Evolutionary conservation across 1,140 invertebrate genomes (phyloP).

Genomic region (Polypedilum pembai): DNA sequence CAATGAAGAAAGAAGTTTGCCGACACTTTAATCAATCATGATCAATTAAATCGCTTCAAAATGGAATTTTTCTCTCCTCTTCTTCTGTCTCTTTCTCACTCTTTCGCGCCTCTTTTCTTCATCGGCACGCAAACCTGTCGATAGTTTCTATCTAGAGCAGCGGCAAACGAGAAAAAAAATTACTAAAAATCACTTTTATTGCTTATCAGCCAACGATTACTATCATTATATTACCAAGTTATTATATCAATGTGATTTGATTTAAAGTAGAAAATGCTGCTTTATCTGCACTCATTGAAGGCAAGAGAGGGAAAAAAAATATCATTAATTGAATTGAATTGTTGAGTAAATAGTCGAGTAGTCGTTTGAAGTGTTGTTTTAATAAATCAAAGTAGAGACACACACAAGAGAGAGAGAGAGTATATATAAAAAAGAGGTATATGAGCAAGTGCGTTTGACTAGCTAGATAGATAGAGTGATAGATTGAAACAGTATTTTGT

Average conservation of each 20-base stretch:
- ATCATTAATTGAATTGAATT: not conserved
- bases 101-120: not conserved
- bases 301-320: too few species aligned
- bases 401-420: too few species aligned
- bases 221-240: too few species aligned
- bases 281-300: not conserved
- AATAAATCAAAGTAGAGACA: conserved; percentile 20
- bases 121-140: not conserved
- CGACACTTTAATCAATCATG: conserved; percentile 28
- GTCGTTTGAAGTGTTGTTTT: conserved; percentile 23
- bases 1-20: not conserved
- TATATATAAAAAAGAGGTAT: not conserved
- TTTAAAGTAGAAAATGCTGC: conserved; percentile 23
- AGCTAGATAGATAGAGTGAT: not conserved
- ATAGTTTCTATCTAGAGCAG: not conserved
- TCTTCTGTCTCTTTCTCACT: not conserved
- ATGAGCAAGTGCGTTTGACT: not conserved
- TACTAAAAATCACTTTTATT: not conserved
- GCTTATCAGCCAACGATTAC: too few species aligned
- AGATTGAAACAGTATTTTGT: too few species aligned
- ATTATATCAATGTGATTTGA: not conserved
- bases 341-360: conserved; percentile 23
- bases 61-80: not conserved
- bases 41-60: conserved; percentile 10
- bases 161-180: not conserved